These are phyloP conservation scores for Lasioglossum baleicum DNA, from an alignment of 1,140 invertebrate genomes.

Conservation along the genomic window DNA sequence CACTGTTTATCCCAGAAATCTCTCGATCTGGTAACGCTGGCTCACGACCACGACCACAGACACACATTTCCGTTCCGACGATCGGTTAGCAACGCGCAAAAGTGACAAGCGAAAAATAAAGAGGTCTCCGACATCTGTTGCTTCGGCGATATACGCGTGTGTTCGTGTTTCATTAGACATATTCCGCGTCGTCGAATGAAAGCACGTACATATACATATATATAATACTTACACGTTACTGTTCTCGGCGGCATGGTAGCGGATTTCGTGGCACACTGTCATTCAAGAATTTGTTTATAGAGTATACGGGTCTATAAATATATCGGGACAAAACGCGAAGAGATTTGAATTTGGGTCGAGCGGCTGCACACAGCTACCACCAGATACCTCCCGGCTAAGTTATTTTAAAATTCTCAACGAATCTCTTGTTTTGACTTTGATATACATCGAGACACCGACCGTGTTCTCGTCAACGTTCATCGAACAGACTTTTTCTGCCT, in stretches of 20 bases:
- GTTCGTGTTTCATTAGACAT: neutral
- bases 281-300: conserved; percentile 24
- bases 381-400: conserved; percentile 25
- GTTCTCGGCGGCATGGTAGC: neutral
- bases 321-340: conserved; percentile 44
- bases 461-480: neutral
- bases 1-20: too few relatives aligned
- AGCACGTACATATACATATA: neutral
- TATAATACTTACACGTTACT: neutral
- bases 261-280: neutral
- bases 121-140: conserved; percentile 25
- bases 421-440: conserved; percentile 47
- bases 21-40: too few relatives aligned
- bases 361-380: conserved; percentile 12
- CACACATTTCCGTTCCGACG: neutral
- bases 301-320: conserved; percentile 54
- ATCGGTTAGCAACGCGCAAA: neutral
- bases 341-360: conserved; percentile 56
- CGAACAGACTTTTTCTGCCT: neutral
- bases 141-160: conserved; percentile 3
- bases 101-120: conserved; percentile 27
- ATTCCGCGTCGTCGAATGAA: neutral
- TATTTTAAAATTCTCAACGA: conserved; percentile 56
- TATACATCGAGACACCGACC: neutral
- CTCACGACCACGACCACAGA: too few relatives aligned